These are phyloP conservation scores for Aegotheles bennettii DNA, from an alignment of 2,113 vertebrate genomes.

Conservation along the genomic window DNA sequence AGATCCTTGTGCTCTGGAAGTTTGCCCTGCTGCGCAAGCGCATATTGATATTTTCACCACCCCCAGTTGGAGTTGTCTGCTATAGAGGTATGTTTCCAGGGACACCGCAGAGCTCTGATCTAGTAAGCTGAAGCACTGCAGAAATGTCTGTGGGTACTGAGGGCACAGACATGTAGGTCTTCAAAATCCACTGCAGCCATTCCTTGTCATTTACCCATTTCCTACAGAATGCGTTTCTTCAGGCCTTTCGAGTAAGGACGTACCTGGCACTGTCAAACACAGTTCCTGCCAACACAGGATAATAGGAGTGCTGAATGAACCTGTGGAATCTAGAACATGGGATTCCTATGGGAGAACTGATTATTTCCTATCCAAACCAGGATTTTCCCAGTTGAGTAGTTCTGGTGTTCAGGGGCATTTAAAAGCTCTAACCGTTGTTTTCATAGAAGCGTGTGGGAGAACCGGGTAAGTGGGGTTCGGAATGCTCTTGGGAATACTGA, in stretches of 20 bases:
- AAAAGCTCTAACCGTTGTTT: background rate
- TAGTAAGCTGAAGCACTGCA: background rate
- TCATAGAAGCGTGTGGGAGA: background rate
- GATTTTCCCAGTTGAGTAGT: background rate
- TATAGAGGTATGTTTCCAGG: constrained; percentile 86
- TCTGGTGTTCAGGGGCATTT: background rate
- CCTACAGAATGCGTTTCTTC: background rate
- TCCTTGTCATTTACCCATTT: background rate
- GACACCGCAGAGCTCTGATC: background rate
- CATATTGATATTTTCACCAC: constrained; percentile 94
- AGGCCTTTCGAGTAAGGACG: background rate
- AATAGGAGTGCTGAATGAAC: background rate
- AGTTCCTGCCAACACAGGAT: background rate
- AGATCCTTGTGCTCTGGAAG: constrained; percentile 97
- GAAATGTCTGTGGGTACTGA: background rate
- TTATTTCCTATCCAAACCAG: background rate
- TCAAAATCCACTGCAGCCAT: background rate
- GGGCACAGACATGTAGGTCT: background rate
- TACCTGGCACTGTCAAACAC: background rate
- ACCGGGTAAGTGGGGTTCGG: background rate
- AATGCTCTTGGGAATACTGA: background rate
- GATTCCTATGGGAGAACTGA: background rate
- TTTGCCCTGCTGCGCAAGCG: constrained; percentile 94
- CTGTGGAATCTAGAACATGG: background rate
- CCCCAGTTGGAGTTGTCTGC: constrained; percentile 95